Percentiles rank a stretch among this genome's conserved stretches.
phyloP scores from a whole-genome alignment of 2,888 invertebrate genomes.

The Machimus rusticus region DNA sequence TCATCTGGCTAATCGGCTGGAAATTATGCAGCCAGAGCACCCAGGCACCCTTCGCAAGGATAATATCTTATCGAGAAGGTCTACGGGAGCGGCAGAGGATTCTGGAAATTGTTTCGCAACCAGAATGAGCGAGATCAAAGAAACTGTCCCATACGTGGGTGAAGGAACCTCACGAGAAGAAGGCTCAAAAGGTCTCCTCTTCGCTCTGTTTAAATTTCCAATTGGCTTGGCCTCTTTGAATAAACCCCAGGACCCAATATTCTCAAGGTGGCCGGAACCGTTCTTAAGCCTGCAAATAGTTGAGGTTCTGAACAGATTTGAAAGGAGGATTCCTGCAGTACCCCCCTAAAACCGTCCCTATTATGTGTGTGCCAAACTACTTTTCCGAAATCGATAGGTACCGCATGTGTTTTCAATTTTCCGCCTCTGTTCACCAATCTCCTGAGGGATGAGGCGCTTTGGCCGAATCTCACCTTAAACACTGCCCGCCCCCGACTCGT shows the following conservation, averaged over 20 bases:
- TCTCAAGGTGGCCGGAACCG: conserved; percentile 13
- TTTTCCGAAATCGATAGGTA: conserved; percentile 17
- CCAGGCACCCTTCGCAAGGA: background rate
- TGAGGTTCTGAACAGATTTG: conserved; percentile 20
- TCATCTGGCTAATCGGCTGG: conserved; percentile 50
- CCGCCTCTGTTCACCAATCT: conserved; percentile 9
- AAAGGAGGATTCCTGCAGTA: conserved; percentile 6
- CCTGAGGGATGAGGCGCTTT: background rate
- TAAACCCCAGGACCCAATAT: conserved; percentile 26
- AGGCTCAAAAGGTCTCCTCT: conserved; percentile 2
- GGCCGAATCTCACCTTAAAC: background rate
- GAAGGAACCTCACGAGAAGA: background rate
- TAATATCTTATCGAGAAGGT: background rate
- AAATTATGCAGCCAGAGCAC: conserved; percentile 47
- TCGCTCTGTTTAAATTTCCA: conserved; percentile 41
- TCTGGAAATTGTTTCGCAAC: conserved; percentile 5
- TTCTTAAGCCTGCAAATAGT: conserved; percentile 17
- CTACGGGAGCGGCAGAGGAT: background rate
- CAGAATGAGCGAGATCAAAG: conserved; percentile 27
- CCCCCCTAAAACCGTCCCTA: background rate
- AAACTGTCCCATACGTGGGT: conserved; percentile 27
- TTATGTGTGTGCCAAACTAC: conserved; percentile 17
- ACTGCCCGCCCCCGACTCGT: background rate
- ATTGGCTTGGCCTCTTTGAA: conserved; percentile 41
- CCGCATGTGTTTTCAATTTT: conserved; percentile 40